phyloP scores from a whole-genome alignment of 2,113 vertebrate species.

The Zosterops borbonicus region DNA sequence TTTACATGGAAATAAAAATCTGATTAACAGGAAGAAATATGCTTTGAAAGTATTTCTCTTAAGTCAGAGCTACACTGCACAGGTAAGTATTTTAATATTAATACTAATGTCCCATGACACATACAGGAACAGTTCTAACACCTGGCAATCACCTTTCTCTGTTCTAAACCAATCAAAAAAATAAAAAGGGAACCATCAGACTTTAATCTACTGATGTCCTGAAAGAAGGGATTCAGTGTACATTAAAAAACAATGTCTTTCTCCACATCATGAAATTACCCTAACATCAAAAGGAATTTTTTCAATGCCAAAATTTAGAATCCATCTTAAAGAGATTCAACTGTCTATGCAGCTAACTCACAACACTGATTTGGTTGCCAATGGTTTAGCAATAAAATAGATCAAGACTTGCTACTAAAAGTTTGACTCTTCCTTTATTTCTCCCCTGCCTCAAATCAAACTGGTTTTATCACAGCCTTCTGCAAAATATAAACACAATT shows the following conservation, averaged over 20 bases:
- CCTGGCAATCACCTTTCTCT: neutral
- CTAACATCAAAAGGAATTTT: neutral
- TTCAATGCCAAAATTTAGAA: neutral
- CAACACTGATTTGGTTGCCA: neutral
- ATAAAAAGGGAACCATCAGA: neutral
- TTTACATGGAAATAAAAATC: neutral
- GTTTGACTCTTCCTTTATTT: neutral
- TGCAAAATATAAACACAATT: neutral
- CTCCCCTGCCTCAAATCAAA: neutral
- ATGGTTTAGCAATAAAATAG: neutral
- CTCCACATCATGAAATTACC: neutral
- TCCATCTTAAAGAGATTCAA: neutral
- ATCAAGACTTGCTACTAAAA: neutral
- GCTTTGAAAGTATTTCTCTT: neutral
- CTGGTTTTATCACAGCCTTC: neutral
- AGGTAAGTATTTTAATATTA: neutral
- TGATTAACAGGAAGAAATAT: neutral
- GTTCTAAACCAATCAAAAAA: neutral
- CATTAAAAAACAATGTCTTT: neutral
- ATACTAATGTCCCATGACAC: neutral
- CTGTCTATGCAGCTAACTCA: neutral
- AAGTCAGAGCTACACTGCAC: neutral
- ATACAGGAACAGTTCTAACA: neutral
- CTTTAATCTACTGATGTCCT: rapidly evolving
- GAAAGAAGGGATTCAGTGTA: neutral